These are phyloP conservation scores for Meghimatium bilineatum DNA, from an alignment of 2,888 invertebrate species.

Conservation along the genomic window DNA sequence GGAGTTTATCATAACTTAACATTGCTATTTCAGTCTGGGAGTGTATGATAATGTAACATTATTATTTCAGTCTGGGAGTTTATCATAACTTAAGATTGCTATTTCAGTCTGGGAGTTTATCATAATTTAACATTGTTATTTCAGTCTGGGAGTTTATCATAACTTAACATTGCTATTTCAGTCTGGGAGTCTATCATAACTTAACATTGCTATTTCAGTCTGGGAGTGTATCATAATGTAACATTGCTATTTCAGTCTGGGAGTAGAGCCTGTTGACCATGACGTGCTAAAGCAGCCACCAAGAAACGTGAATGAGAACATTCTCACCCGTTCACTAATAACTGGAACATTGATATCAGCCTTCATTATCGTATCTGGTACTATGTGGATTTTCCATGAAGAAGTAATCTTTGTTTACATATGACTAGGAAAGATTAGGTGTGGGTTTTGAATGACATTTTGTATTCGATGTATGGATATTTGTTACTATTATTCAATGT, in stretches of 20 bases:
- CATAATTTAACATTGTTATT: constrained; percentile 73
- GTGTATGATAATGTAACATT: not conserved
- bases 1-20: too few species aligned
- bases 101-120: constrained; percentile 92
- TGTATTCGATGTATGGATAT: too few species aligned
- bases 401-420: constrained; percentile 87
- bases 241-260: too few species aligned
- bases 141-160: too few species aligned
- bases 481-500: too few species aligned
- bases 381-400: constrained; percentile 97
- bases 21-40: too few species aligned
- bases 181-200: too few species aligned
- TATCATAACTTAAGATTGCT: not conserved
- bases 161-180: too few species aligned
- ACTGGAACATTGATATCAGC: constrained; percentile 94
- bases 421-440: too few species aligned
- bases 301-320: constrained; percentile 92
- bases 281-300: constrained; percentile 95
- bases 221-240: too few species aligned
- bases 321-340: constrained; percentile 92
- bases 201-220: too few species aligned
- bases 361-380: constrained; percentile 95
- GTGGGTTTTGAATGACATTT: too few species aligned
- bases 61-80: constrained; percentile 84
- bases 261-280: constrained; percentile 87